Base-by-base conservation (phyloP, 1,140 invertebrate species). In the Listronotus bonariensis region DNA sequence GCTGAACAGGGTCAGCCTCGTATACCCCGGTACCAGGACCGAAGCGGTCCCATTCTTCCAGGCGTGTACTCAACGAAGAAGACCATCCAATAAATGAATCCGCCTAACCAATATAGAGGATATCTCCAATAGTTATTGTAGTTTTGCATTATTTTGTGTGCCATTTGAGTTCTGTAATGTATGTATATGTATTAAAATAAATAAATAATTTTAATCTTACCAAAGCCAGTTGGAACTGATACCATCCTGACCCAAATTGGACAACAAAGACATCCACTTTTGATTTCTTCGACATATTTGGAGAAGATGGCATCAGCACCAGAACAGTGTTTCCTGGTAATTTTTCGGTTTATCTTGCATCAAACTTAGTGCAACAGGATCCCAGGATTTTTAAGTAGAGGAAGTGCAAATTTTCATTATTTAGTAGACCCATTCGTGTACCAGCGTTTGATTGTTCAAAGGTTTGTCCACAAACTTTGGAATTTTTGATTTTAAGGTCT, bases 391-490 rank as follows among this genome's bases (percentile, higher is more conserved):
- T 92, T 92, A 53, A 93, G 74, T 5, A 93, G 74, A 0, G 87
- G 82, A 34, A 82, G 61, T 67, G n/a, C n/a, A 81, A 45, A 68
- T 72, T 85, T 78, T 92, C 84, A 76, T 81, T 78, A 67, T 81
- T 76, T 70, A 83, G 74, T 6, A 76, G 63, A 40, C 78, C 80
- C 15, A 73, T 70, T 67, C 79, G 80, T 32, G 72, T 77, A 40
- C 74, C 80, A 4, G 77, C 72, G 69, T 79, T 82, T 17, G 82
- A 11, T 79, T 82, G 69, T 76, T 83, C 51, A 92, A 83, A 82
- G 92, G 88, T 77, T 87, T 89, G 58, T 93, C 92, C 3, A 92
- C 83, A 12, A 95, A 79, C n/a, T 83, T 82, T 5, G 92, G 92
- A 53, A 91, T 82, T 81, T 92, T 93, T 2, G 84, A 77, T 76